Base-by-base conservation (phyloP, 2,113 vertebrate species). In the Chlamydotis undulata region DNA sequence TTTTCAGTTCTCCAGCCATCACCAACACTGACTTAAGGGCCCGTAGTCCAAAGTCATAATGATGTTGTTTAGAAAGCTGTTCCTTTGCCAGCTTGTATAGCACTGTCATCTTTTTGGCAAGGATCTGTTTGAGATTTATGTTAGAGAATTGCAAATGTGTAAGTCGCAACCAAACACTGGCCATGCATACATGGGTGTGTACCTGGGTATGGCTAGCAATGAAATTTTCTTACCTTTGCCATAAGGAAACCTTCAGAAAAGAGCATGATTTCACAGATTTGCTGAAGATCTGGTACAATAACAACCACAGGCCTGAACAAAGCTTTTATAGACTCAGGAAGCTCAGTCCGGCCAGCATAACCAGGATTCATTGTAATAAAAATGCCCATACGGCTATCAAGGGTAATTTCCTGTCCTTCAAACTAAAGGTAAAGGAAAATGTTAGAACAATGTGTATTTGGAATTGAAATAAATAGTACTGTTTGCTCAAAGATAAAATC, bases 341-440 rank as follows among this genome's bases (percentile, higher is more conserved):
- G 98, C 95, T 99, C 99, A 3, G 99, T 99, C 59, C 99, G 98
- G 37, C 99, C 99, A 6, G 99, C 99, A 7, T 99, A 99, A 64
- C 99, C 99, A 1, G 99, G 99, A 92, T 99, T 99, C 99, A 99
- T 99, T 2, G 99, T 99, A 97, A 99, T 99, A 92, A 99, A 99
- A 96, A 99, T 99, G 50, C 99, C 99, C 97, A 99, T 99, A 29
- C 98, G 98, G 14, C 97, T 86, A 31, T 99, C 99, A 90, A 99
- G 93, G 25, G 96, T 74, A 95, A 99, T 99, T 96, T 99, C 99
- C 79, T 99, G 99, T 47, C 99, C 99, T 97, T 99, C 99, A 97
- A 99, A 99, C 99, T 99, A 80, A 91, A 87, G 37, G 45, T 41
- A 55, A 6, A 41, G 86, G 31, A 82, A 59, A 75, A 52, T 4